These are phyloP conservation scores for Pantelozetes paolii DNA, from an alignment of 2,888 invertebrate genomes.

Conservation along the genomic window DNA sequence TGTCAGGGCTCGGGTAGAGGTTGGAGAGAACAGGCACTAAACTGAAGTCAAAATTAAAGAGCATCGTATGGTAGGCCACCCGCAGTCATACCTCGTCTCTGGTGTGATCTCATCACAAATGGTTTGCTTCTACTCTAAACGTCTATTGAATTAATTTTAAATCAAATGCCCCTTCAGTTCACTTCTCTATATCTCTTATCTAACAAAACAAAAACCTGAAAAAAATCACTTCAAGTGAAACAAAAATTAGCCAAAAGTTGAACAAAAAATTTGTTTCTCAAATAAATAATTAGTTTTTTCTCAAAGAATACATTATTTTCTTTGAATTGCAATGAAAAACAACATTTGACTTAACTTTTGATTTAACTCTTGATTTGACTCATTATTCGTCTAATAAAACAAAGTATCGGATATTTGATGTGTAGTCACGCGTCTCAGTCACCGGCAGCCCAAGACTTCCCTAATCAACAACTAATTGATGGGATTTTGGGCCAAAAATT, in stretches of 20 bases:
- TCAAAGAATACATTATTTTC: conserved; percentile 10
- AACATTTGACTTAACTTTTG: too few relatives aligned
- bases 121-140: conserved; percentile 3
- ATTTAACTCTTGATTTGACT: background rate
- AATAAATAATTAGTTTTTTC: background rate
- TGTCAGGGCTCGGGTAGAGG: background rate
- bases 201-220: background rate
- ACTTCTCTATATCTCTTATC: background rate
- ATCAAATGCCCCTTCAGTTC: background rate
- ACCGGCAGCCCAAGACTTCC: conserved; percentile 1
- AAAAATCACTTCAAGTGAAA: background rate
- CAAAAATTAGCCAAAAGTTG: background rate
- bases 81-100: conserved; percentile 19
- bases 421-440: conserved; percentile 26
- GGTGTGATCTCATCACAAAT: conserved; percentile 31
- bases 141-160: conserved; percentile 22
- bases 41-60: background rate
- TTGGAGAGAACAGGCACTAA: background rate
- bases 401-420: background rate
- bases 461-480: conserved; percentile 33
- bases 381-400: conserved; percentile 10
- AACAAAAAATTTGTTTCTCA: background rate
- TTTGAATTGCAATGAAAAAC: background rate
- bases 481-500: background rate
- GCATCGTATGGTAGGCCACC: conserved; percentile 22